Evolutionary conservation across 2,797 vertebrate genomes (phyloP).

Genomic region (Coracias cyanogaster): DNA sequence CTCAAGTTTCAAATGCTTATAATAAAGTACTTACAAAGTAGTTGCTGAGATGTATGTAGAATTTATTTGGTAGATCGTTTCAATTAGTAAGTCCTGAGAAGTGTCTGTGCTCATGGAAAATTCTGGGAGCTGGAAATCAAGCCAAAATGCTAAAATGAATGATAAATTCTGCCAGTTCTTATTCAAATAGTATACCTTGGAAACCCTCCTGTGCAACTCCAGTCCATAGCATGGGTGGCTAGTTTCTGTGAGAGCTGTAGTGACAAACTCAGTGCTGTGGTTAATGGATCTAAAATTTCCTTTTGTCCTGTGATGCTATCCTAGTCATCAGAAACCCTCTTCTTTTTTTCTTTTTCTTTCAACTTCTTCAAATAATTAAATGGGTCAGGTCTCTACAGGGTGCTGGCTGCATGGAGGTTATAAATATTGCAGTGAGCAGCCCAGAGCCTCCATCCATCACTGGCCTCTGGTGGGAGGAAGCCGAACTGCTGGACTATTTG

Average conservation of each 20-base stretch:
- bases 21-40: background rate
- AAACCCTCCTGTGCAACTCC: background rate
- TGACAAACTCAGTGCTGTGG: background rate
- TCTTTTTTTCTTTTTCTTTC: background rate
- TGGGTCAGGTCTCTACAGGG: conserved; percentile 48
- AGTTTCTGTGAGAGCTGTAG: background rate
- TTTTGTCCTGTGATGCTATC: background rate
- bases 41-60: background rate
- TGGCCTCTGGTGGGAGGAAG: conserved; percentile 25
- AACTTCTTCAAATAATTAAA: conserved; percentile 34
- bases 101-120: background rate
- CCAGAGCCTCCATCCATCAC: background rate
- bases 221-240: background rate
- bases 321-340: background rate
- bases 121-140: background rate
- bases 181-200: background rate
- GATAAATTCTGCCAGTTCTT: background rate
- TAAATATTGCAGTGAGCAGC: conserved; percentile 39
- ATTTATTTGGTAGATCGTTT: background rate
- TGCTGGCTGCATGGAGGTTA: background rate
- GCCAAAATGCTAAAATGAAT: background rate
- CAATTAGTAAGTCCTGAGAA: background rate
- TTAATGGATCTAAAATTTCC: background rate
- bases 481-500: background rate
- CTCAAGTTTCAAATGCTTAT: background rate